Evolutionary conservation across 2,888 invertebrate genomes (phyloP), one percentile per base, ranked within the genome.

Genomic region (Gandaritis pyraliata): DNA sequence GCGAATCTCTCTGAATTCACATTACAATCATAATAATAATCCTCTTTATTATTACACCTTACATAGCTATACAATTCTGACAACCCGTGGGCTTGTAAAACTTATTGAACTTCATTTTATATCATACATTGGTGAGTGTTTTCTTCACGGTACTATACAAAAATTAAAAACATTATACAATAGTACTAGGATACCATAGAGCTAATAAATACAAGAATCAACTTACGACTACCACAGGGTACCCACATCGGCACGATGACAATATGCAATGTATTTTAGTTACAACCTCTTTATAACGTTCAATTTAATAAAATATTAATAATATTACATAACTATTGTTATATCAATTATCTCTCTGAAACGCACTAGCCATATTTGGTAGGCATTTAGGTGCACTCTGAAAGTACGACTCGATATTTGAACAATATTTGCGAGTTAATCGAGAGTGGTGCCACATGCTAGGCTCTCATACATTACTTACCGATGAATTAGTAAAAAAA

Each of bases 101-200:
- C 85, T 87, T 86, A 87, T 83, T 77, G 77, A 81, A 83, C 73
- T 72, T 76, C 76, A 75, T 83, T 80, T 83, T 81, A 87, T 87
- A 88, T 88, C 64, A 87, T 88, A 90, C 89, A 90, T 82, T 81
- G 84, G 82, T 81, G 74, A 73, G 80, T 79, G 78, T 46, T 38
- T 23, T 74, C 72, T 72, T 77, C 88, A 80, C 87, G 76, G 86
- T 88, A 88, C 90, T 91, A 91, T 92, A 92, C 90, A 91, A 91
- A 92, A 91, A 91, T 89, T 90, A 90, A 91, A 90, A 91, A 91
- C 89, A 85, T 90, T 89, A 85, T 88, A 89, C 86, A 87, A 78
- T 88, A 86, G 81, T 83, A 80, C 90, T 90, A 91, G 86, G 70
- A 82, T 90, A 89, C 85, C 81, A 87, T 90, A 90, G 82, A 87